These are phyloP conservation scores for Ctenopoma multispine DNA, from an alignment of 2,797 vertebrate genomes.

Conservation along the genomic window DNA sequence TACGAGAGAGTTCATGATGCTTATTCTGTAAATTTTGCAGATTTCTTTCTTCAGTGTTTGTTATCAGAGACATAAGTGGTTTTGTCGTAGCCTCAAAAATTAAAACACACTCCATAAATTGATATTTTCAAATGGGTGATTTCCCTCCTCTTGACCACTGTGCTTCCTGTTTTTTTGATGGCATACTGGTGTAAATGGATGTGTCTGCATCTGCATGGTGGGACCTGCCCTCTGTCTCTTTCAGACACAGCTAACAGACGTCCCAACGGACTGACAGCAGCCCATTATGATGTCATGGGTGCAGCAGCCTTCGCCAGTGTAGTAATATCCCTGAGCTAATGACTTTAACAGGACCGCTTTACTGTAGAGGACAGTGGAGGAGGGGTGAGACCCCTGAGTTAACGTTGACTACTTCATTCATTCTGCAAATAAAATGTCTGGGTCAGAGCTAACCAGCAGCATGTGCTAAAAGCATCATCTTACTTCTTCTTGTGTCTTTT, in stretches of 20 bases:
- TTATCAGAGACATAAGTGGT: constrained; percentile 23
- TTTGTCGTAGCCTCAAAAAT: constrained; percentile 31
- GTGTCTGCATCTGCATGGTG: constrained; percentile 56
- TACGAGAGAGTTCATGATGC: constrained; percentile 5
- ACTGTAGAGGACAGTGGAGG: constrained; percentile 59
- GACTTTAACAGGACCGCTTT: constrained; percentile 78
- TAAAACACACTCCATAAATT: constrained; percentile 50
- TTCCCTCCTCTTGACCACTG: constrained; percentile 43
- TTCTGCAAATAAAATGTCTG: constrained; percentile 75
- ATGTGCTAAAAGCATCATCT: constrained; percentile 78
- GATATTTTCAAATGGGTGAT: constrained; percentile 44
- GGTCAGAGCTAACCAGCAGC: constrained; percentile 63
- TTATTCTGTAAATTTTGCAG: constrained; percentile 26
- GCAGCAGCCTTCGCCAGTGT: constrained; percentile 65
- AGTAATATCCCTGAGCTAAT: constrained; percentile 75
- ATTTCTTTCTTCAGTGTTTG: constrained; percentile 33
- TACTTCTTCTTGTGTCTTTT: constrained; percentile 42
- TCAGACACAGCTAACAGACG: constrained; percentile 67
- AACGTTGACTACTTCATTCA: constrained; percentile 69
- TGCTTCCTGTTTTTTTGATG: constrained; percentile 58
- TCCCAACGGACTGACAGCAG: constrained; percentile 74
- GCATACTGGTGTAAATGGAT: constrained; percentile 48
- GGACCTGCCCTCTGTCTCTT: constrained; percentile 45
- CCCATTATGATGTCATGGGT: constrained; percentile 82
- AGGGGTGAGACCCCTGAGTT: constrained; percentile 68